phyloP scores from a whole-genome alignment of 2,113 vertebrate species.

The Bubo blakistoni region DNA sequence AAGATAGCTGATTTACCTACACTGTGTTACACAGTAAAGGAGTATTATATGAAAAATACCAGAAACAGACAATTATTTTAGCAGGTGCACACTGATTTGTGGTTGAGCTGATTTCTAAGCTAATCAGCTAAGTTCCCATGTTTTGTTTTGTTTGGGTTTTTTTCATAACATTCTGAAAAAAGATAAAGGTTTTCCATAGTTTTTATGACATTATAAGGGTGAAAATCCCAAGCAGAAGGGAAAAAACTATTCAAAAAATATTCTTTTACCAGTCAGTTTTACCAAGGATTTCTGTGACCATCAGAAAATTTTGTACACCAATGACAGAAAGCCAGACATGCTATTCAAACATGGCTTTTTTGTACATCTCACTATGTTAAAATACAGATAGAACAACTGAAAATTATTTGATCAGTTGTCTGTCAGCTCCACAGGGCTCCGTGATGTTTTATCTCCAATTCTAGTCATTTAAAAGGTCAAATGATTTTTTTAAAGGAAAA shows the following conservation, averaged over 20 bases:
- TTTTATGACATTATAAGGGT: background rate
- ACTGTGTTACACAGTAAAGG: background rate
- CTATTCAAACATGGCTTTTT: background rate
- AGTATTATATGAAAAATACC: background rate
- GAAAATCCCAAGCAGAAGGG: background rate
- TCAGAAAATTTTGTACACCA: background rate
- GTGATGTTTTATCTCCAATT: background rate
- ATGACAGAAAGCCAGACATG: background rate
- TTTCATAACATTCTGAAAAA: background rate
- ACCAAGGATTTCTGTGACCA: background rate
- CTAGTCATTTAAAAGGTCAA: constrained; percentile 2
- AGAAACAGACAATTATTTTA: constrained; percentile 18
- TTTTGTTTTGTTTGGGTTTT: background rate
- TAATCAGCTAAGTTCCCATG: background rate
- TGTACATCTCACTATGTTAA: background rate
- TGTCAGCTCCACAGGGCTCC: background rate
- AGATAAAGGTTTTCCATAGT: background rate
- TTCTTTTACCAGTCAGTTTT: background rate
- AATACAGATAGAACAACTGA: background rate
- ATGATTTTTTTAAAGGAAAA: constrained; percentile 11
- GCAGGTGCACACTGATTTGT: background rate
- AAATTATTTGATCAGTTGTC: background rate
- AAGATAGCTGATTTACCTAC: constrained; percentile 4
- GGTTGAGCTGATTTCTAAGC: background rate
- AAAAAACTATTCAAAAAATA: no score